phyloP scores from a whole-genome alignment of 23 tunicate genomes.

The Clavelina lepadiformis region DNA sequence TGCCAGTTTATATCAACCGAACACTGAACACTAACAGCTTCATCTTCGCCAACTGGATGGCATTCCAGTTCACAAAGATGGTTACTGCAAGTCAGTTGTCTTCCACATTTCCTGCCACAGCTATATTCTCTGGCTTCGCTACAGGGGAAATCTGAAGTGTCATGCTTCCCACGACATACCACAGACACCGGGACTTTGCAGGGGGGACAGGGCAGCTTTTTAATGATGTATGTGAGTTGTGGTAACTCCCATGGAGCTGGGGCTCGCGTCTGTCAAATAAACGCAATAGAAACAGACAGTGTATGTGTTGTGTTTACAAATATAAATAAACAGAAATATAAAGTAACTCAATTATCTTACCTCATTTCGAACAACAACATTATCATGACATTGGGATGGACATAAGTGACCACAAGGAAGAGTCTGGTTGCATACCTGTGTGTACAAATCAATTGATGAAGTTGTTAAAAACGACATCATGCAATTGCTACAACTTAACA shows the following conservation, averaged over 20 bases:
- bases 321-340: neutral
- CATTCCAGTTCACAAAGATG: conserved; percentile 58
- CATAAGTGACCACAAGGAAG: conserved; percentile 68
- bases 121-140: conserved; percentile 43
- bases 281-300: neutral
- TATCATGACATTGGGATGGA: conserved; percentile 72
- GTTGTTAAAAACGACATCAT: neutral
- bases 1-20: too few species aligned
- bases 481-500: too few species aligned
- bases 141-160: conserved; percentile 46
- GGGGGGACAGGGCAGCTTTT: conserved; percentile 70
- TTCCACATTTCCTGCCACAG: conserved; percentile 74
- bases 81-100: conserved; percentile 51
- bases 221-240: conserved; percentile 12
- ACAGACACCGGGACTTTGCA: conserved; percentile 52
- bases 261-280: conserved; percentile 17
- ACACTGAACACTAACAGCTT: too few species aligned
- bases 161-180: conserved; percentile 67
- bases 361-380: conserved; percentile 64
- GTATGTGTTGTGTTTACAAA: neutral
- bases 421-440: conserved; percentile 40
- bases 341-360: conserved; percentile 11
- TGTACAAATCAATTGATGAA: neutral
- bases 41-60: too few species aligned
- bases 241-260: conserved; percentile 89